These are phyloP conservation scores for Netelia inedita DNA, from an alignment of 2,888 invertebrate species.

Conservation along the genomic window DNA sequence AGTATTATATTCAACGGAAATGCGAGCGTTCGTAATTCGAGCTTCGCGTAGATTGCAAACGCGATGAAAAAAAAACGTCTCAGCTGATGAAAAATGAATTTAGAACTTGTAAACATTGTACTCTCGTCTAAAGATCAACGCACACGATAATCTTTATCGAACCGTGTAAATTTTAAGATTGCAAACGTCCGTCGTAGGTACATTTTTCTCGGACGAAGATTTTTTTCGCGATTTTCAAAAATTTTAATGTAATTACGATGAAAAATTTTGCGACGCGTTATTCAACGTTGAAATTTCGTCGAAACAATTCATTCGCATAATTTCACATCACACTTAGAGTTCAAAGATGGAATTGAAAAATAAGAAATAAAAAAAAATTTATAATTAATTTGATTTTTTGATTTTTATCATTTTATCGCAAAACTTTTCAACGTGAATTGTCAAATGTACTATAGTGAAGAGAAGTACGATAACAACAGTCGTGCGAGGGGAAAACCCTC, in stretches of 20 bases:
- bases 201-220: conserved; percentile 8
- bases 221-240: background rate
- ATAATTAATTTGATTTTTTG: background rate
- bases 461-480: background rate
- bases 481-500: background rate
- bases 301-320: background rate
- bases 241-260: background rate
- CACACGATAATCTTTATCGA: conserved; percentile 42
- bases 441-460: conserved; percentile 34
- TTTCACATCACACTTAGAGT: background rate
- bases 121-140: conserved; percentile 44
- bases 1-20: conserved; percentile 61
- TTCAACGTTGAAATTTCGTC: background rate
- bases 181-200: background rate
- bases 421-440: conserved; percentile 29
- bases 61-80: conserved; percentile 32
- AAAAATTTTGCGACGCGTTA: conserved; percentile 30
- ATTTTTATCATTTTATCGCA: background rate
- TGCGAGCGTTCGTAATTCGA: conserved; percentile 15
- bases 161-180: conserved; percentile 12
- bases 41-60: conserved; percentile 57
- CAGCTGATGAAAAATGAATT: conserved; percentile 38
- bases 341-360: background rate
- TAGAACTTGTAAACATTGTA: conserved; percentile 38
- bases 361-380: conserved; percentile 8